Evolutionary conservation across 2,113 vertebrate genomes (phyloP).

Genomic region (Acinonyx jubatus): DNA sequence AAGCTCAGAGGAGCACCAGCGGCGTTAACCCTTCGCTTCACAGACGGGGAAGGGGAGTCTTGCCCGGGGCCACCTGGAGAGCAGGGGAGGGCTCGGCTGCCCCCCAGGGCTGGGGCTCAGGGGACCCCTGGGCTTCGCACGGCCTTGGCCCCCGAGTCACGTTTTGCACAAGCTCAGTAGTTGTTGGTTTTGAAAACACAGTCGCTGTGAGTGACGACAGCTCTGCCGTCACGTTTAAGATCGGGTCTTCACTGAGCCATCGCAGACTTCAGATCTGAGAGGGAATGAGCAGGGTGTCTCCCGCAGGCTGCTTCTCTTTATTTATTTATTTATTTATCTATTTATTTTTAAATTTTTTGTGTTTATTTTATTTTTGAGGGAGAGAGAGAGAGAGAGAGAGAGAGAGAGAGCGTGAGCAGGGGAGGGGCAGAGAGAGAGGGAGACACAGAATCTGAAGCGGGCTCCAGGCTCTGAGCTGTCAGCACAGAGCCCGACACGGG

Average conservation of each 20-base stretch:
- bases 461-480: no score
- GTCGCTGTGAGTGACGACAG: rapidly evolving
- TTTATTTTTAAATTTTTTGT: no score
- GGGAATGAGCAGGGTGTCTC: no score
- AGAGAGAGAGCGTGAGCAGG: no score
- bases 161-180: rapidly evolving
- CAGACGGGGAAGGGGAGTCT: background rate
- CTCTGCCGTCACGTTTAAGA: background rate
- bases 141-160: background rate
- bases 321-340: no score
- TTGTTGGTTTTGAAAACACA: background rate
- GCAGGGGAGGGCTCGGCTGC: background rate
- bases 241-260: rapidly evolving
- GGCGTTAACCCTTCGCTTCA: background rate
- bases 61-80: background rate
- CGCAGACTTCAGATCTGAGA: rapidly evolving
- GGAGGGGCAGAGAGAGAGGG: no score
- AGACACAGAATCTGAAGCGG: no score
- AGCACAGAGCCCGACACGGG: no score
- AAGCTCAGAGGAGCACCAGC: background rate
- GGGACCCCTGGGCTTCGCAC: background rate
- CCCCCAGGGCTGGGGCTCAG: background rate
- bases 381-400: no score
- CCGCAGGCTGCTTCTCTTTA: no score
- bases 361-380: no score